Percentiles rank a stretch among this genome's conserved stretches.
Evolutionary conservation across 2,888 invertebrate genomes (phyloP).

Genomic region (Conistra vaccinii): DNA sequence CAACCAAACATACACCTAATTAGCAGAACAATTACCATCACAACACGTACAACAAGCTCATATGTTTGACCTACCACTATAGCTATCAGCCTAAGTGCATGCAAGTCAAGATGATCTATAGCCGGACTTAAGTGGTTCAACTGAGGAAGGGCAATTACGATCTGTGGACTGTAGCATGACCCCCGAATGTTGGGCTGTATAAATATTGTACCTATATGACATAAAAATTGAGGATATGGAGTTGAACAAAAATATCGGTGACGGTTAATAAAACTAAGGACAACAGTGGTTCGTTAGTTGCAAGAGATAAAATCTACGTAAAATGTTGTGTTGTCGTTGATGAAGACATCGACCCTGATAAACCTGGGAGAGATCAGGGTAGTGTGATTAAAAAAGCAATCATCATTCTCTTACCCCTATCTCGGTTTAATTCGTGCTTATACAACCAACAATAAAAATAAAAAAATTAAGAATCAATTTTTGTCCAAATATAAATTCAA

Average conservation of each 20-base stretch:
- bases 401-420: neutral
- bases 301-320: neutral
- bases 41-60: neutral
- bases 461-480: too few species aligned
- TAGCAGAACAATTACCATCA: conserved; percentile 3
- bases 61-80: conserved; percentile 37
- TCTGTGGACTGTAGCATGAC: conserved; percentile 30
- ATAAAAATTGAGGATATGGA: neutral
- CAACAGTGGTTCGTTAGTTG: too few species aligned
- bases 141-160: conserved; percentile 57
- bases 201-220: conserved; percentile 1
- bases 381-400: neutral
- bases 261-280: neutral
- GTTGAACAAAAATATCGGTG: neutral
- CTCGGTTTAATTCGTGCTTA: too few species aligned
- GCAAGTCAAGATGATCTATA: conserved; percentile 52
- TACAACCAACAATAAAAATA: too few species aligned
- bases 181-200: conserved; percentile 21
- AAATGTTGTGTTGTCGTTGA: too few species aligned
- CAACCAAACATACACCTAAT: neutral
- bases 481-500: too few species aligned
- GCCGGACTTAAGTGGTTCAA: conserved; percentile 57
- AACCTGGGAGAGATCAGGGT: neutral
- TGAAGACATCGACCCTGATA: too few species aligned
- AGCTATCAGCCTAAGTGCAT: conserved; percentile 23